phyloP scores from a whole-genome alignment of 2,888 invertebrate genomes.

The Cancer borealis region DNA sequence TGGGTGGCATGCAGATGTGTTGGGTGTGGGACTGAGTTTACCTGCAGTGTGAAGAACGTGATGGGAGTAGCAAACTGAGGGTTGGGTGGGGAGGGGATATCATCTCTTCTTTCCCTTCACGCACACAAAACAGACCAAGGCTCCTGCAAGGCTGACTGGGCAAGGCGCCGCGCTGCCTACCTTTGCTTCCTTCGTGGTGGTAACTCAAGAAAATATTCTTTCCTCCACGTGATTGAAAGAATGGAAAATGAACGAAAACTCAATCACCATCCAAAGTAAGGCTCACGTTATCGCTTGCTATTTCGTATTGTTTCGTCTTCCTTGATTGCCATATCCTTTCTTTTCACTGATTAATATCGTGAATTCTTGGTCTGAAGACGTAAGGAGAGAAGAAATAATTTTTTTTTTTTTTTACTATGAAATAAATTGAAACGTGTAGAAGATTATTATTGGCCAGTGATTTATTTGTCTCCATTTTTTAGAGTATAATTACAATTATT shows the following conservation, averaged over 20 bases:
- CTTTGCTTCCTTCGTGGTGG: not conserved
- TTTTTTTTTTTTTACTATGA: not conserved
- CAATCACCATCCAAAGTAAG: not conserved
- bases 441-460: too few relatives aligned
- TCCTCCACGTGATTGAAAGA: not conserved
- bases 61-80: not conserved
- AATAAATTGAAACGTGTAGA: too few relatives aligned
- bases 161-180: not conserved
- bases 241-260: not conserved
- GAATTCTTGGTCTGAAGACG: too few relatives aligned
- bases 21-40: not conserved
- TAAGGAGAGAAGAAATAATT: not conserved
- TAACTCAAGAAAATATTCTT: not conserved
- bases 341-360: too few relatives aligned
- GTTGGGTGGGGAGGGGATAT: not conserved
- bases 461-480: too few relatives aligned
- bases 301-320: not conserved
- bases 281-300: not conserved
- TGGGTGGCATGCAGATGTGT: not conserved
- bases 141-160: too few relatives aligned
- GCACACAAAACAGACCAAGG: not conserved
- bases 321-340: not conserved
- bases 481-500: too few relatives aligned
- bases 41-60: not conserved
- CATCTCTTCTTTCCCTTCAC: not conserved